These are phyloP conservation scores for Ommatoiulus sabulosus DNA, from an alignment of 2,888 invertebrate species.

Conservation along the genomic window DNA sequence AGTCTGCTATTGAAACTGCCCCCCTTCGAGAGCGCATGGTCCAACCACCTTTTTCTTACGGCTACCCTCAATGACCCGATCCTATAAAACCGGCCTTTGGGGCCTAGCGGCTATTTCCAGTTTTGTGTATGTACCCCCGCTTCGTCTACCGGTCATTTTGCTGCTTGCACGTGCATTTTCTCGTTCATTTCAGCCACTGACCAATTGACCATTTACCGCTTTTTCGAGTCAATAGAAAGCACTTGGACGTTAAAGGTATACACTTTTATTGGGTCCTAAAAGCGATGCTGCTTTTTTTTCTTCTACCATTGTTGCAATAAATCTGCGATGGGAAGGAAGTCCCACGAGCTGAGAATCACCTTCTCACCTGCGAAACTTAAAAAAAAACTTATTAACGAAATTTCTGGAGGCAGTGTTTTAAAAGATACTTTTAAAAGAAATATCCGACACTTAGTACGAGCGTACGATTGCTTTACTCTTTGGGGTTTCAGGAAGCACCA, in stretches of 20 bases:
- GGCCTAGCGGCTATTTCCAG: background rate
- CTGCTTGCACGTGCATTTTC: conserved; percentile 42
- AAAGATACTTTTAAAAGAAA: background rate
- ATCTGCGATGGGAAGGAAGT: background rate
- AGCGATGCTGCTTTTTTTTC: background rate
- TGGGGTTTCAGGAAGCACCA: no score
- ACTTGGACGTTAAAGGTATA: conserved; percentile 1
- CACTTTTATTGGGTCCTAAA: conserved; percentile 41
- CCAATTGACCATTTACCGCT: conserved; percentile 45
- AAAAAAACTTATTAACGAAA: background rate
- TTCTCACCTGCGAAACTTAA: conserved; percentile 22
- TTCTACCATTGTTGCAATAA: conserved; percentile 38
- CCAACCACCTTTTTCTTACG: background rate
- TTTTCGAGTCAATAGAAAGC: conserved; percentile 13
- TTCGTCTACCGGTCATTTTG: background rate
- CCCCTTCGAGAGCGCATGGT: background rate
- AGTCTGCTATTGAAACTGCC: conserved; percentile 52
- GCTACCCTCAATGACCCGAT: conserved; percentile 14
- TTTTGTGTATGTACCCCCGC: background rate
- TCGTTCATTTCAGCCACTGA: conserved; percentile 11
- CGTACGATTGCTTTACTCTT: no score
- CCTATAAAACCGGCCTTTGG: background rate
- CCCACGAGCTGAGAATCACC: background rate
- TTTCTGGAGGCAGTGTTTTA: background rate
- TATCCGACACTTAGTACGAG: background rate